Evolutionary conservation across 2,888 invertebrate species (phyloP).

Genomic region (Petrophora chlorosata): DNA sequence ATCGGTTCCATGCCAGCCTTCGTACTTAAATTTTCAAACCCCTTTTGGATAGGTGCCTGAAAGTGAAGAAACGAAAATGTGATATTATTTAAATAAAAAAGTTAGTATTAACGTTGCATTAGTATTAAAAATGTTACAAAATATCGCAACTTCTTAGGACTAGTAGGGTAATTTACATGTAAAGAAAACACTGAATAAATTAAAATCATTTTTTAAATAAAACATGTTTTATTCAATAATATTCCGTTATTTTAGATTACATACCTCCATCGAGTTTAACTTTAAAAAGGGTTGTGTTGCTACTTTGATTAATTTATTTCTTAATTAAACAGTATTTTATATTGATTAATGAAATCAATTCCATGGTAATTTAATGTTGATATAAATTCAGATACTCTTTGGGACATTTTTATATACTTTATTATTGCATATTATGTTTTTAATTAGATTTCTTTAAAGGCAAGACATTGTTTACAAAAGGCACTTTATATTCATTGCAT

Average conservation of each 20-base stretch:
- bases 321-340: background rate
- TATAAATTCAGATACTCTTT: slow-evolving; percentile 22
- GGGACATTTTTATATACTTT: slow-evolving; percentile 28
- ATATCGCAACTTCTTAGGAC: no score
- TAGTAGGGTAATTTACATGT: no score
- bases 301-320: no score
- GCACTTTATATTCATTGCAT: slow-evolving; percentile 48
- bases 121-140: no score
- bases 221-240: slow-evolving; percentile 32
- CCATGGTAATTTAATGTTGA: no score
- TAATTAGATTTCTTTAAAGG: slow-evolving; percentile 41
- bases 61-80: no score
- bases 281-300: no score
- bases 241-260: slow-evolving; percentile 29
- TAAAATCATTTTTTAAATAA: slow-evolving; percentile 22
- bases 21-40: no score
- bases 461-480: slow-evolving; percentile 65
- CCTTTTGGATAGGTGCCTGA: no score
- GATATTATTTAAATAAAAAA: no score
- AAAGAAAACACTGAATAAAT: background rate
- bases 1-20: no score
- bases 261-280: slow-evolving; percentile 9
- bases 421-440: slow-evolving; percentile 37
- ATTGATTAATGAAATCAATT: background rate
- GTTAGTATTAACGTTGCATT: no score